A percentile compares a stretch with the other conserved stretches of the same genome.
These are phyloP conservation scores for Trematomus loennbergii DNA, from an alignment of 2,113 vertebrate species.

Conservation along the genomic window DNA sequence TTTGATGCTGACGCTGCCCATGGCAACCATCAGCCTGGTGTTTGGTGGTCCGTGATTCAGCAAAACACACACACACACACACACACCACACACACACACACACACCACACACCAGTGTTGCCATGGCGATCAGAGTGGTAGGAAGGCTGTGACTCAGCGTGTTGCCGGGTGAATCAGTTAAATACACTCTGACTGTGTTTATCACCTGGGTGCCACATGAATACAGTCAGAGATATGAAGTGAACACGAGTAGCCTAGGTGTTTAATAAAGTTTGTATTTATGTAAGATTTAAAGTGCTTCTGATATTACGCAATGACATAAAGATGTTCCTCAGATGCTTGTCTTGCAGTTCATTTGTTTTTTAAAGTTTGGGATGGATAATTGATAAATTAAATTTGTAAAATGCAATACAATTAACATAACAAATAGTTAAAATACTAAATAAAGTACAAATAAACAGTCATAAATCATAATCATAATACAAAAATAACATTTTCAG, in stretches of 20 bases:
- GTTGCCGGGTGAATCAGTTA: slow-evolving; percentile 60
- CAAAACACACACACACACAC: slow-evolving; percentile 19
- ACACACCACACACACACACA: not conserved
- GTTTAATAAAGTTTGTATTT: not conserved
- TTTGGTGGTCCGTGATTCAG: slow-evolving; percentile 28
- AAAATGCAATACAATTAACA: too few relatives aligned
- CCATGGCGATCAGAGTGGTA: slow-evolving; percentile 36
- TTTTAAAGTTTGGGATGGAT: too few relatives aligned
- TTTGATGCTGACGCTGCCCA: not conserved
- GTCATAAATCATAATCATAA: too few relatives aligned
- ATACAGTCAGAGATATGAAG: not conserved
- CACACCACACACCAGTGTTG: slow-evolving; percentile 26
- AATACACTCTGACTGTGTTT: slow-evolving; percentile 35
- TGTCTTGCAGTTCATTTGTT: too few relatives aligned
- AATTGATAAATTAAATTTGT: too few relatives aligned
- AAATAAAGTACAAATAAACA: too few relatives aligned
- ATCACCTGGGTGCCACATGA: not conserved
- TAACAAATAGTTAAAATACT: too few relatives aligned
- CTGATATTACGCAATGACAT: too few relatives aligned
- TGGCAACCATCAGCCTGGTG: not conserved
- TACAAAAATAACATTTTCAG: too few relatives aligned
- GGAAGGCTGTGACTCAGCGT: slow-evolving; percentile 62
- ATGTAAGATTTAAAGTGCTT: too few relatives aligned
- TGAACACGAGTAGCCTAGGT: not conserved
- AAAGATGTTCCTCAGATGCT: too few relatives aligned